Evolutionary conservation across 92 coral and sea anemone genomes (phyloP), one percentile per base, ranked within the genome.

Genomic region (Phenganax stokvisi): DNA sequence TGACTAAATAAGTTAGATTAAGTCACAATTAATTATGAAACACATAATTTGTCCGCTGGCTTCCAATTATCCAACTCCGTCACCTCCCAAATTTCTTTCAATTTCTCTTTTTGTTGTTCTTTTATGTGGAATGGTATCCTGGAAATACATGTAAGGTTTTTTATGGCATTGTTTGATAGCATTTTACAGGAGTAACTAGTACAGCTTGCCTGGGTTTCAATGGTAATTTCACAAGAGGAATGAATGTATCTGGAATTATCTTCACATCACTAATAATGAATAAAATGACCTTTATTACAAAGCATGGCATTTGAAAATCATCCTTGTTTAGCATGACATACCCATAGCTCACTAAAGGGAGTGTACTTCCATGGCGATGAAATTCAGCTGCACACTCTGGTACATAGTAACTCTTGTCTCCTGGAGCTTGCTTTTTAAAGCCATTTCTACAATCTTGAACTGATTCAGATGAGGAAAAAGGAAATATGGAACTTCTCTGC

Each of bases 381-480:
- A 94, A 94, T 12, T 87, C 85, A 3, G 64, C 63, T 9, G 90
- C 89, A 81, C 88, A 94, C 82, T 94, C 98, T 57, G 94, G 94
- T 3, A 88, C 91, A 53, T 91, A 90, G 72, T 94, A 94, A 57
- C 87, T 89, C 76, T 94, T 94, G 87, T 94, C 98, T n/a, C 98
- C 98, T 6, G 77, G 85, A 6, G 98, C 88, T 11, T 89, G 85
- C 13, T 61, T 76, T 5, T 84, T 84, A 6, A 94, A 71, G 20
- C 88, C 91, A 90, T 94, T 94, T 37, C 98, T 87, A 7, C 56
- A 66, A 70, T 88, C 88, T 72, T 59, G 84, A 20, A 86, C 97
- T 93, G 79, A 54, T 59, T 59, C 6, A 57, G 28, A 31, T 56
- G 37, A 17, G 57, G 6, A 72, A 62, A 6, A 13, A 56, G n/a